A percentile compares a stretch with the other conserved stretches of the same genome.
Conservation (phyloP, 2,888 invertebrate genomes). For the Drosophila recens region DNA sequence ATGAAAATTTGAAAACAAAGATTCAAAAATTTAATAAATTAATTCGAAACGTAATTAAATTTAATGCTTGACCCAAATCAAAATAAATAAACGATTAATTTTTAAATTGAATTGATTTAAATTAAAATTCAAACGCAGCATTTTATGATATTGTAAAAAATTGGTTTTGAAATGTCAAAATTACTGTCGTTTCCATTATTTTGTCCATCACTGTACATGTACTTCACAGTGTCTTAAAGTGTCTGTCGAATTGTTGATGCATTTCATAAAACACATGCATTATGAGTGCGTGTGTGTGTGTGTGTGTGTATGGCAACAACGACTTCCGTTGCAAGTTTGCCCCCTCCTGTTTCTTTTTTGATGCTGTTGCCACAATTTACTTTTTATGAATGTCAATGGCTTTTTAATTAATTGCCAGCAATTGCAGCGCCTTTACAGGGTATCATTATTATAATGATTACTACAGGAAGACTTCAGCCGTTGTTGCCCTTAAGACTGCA, state of each 20-base stretch:
- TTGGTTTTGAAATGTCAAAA: no score
- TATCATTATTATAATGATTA: slow-evolving; percentile 6
- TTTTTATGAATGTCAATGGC: slow-evolving; percentile 78
- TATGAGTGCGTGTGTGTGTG: slow-evolving; percentile 32
- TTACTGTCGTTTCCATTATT: no score
- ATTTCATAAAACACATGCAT: slow-evolving; percentile 70
- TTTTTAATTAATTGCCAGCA: slow-evolving; percentile 77
- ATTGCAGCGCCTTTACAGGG: slow-evolving; percentile 42
- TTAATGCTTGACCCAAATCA: no score
- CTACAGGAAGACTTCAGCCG: no score
- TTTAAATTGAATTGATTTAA: no score
- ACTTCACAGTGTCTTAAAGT: slow-evolving; percentile 51
- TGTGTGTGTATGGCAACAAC: slow-evolving; percentile 5
- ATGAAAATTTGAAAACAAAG: no score
- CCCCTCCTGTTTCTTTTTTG: neutral
- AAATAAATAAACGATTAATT: no score
- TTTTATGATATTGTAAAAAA: no score
- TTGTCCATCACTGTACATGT: slow-evolving; percentile 32
- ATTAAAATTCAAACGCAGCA: no score
- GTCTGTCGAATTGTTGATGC: slow-evolving; percentile 69
- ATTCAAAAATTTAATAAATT: no score
- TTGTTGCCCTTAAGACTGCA: neutral
- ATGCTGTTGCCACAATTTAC: slow-evolving; percentile 76
- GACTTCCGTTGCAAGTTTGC: slow-evolving; percentile 47
- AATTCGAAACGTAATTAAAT: no score